phyloP scores from a whole-genome alignment of 2,797 vertebrate genomes.

The Eulemur mongoz region DNA sequence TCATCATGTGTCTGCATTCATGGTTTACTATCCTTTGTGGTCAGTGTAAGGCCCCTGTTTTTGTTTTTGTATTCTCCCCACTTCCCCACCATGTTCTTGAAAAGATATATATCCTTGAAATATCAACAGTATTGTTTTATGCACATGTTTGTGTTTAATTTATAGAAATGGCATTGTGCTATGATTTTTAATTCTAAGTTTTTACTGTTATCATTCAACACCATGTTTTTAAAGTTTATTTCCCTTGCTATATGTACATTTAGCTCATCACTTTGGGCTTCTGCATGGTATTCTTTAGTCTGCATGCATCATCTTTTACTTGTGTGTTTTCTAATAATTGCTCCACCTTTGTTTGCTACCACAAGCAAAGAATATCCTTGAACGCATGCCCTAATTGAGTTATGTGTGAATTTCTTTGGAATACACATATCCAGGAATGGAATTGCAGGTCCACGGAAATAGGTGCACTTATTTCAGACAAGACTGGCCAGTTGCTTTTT shows the following conservation, averaged over 20 bases:
- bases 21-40: neutral
- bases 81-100: neutral
- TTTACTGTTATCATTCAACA: neutral
- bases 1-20: neutral
- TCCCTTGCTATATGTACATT: neutral
- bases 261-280: neutral
- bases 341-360: neutral
- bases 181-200: neutral
- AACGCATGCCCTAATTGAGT: neutral
- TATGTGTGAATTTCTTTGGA: neutral
- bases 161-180: neutral
- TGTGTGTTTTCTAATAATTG: neutral
- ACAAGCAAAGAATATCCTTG: neutral
- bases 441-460: neutral
- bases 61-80: neutral
- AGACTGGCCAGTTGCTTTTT: neutral
- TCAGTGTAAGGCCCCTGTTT: neutral
- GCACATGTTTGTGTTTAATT: neutral
- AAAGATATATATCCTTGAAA: neutral
- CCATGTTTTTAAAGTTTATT: neutral
- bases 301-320: neutral
- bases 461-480: neutral
- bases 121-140: neutral
- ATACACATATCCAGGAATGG: neutral
- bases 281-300: neutral